Percentiles rank a stretch among this genome's conserved stretches.
These are phyloP conservation scores for Megalops cyprinoides DNA, from an alignment of 2,797 vertebrate species.

Conservation along the genomic window DNA sequence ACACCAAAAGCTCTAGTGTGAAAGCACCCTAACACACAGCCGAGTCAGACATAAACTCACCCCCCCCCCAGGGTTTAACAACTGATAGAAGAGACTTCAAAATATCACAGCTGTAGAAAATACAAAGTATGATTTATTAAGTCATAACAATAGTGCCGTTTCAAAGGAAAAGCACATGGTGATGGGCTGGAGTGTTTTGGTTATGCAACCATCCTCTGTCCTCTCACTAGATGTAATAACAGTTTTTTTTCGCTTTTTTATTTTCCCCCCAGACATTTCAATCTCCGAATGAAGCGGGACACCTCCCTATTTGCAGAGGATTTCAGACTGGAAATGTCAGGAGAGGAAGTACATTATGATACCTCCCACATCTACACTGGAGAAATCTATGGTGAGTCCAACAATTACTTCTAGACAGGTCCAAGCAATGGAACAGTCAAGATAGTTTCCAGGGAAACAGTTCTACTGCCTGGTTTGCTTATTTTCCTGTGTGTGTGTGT, in stretches of 20 bases:
- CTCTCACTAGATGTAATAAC: background rate
- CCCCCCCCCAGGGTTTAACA: too few relatives aligned
- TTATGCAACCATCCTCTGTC: background rate
- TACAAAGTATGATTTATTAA: background rate
- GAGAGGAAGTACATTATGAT: constrained; percentile 86
- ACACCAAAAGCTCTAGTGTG: too few relatives aligned
- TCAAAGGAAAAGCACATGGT: background rate
- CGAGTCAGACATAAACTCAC: too few relatives aligned
- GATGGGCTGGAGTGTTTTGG: background rate
- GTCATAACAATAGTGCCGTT: too few relatives aligned
- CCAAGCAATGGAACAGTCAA: background rate
- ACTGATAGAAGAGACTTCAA: too few relatives aligned
- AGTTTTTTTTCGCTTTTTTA: background rate
- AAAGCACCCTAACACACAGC: too few relatives aligned
- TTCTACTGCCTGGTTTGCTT: background rate
- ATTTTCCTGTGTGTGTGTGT: background rate
- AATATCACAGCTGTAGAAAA: too few relatives aligned
- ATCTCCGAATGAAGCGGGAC: constrained; percentile 95
- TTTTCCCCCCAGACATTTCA: constrained; percentile 83
- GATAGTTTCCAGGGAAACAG: constrained; percentile 7
- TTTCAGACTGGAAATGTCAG: constrained; percentile 89
- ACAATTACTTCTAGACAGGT: background rate
- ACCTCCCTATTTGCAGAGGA: constrained; percentile 87
- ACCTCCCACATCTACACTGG: constrained; percentile 98
- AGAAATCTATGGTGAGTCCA: constrained; percentile 90